Evolutionary conservation across 2,797 vertebrate species (phyloP).

Genomic region (Eulemur coronatus): DNA sequence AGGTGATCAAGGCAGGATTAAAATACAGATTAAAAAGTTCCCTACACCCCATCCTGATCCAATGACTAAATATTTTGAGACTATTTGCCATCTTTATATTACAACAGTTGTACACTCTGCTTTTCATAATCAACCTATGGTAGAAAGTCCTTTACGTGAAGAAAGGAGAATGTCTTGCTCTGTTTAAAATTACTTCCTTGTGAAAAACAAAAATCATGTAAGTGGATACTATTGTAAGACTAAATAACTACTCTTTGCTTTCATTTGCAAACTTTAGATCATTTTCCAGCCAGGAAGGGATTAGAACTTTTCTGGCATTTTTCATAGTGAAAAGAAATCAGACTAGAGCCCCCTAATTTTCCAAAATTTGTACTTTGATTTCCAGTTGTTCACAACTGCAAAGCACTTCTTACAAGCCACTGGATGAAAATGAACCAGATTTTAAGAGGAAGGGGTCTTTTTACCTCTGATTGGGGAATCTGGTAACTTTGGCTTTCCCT

Average conservation of each 20-base stretch:
- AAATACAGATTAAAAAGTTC: neutral
- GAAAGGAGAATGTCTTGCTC: neutral
- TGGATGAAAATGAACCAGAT: neutral
- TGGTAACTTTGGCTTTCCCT: neutral
- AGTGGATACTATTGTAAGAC: neutral
- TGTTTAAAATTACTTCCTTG: neutral
- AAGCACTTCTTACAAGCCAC: neutral
- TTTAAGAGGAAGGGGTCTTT: neutral
- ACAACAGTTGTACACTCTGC: neutral
- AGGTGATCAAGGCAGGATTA: neutral
- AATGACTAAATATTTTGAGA: neutral
- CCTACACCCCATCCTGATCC: neutral
- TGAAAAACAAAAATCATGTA: neutral
- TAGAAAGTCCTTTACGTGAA: neutral
- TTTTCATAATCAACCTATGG: neutral
- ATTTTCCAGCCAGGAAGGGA: neutral
- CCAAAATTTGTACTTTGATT: neutral
- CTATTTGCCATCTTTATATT: neutral
- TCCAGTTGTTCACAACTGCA: neutral
- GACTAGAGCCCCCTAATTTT: neutral
- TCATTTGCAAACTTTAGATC: neutral
- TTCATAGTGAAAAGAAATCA: neutral
- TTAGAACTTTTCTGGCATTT: neutral
- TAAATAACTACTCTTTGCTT: neutral
- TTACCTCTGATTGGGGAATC: neutral